A percentile compares a stretch with the other conserved stretches of the same genome.
Evolutionary conservation across 2,113 vertebrate genomes (phyloP).

Genomic region (Phodopus roborovskii): DNA sequence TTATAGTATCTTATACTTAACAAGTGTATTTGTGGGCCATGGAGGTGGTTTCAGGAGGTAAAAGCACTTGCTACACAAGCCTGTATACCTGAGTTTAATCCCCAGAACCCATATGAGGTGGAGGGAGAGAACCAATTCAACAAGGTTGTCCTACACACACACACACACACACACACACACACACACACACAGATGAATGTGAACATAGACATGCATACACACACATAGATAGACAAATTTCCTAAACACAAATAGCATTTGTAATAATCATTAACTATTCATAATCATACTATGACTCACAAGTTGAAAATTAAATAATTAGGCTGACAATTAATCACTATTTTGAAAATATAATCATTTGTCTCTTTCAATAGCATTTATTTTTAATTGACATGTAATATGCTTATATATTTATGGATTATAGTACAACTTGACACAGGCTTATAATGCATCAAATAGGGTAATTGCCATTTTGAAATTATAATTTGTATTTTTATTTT

Average conservation of each 20-base stretch:
- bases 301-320: background rate
- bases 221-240: background rate
- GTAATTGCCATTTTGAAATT: slow-evolving; percentile 12
- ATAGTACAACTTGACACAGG: background rate
- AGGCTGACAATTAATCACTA: background rate
- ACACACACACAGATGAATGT: too few relatives aligned
- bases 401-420: too few relatives aligned
- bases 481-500: slow-evolving; percentile 31
- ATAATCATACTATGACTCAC: background rate
- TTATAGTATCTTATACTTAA: background rate
- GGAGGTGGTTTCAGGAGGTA: background rate
- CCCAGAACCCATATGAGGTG: background rate
- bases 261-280: background rate
- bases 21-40: background rate
- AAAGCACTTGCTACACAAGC: background rate
- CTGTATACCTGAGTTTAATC: background rate
- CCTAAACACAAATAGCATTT: background rate
- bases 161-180: background rate
- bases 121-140: background rate
- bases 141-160: background rate
- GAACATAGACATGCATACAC: too few relatives aligned
- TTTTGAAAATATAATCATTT: slow-evolving; percentile 10
- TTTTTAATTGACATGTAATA: background rate
- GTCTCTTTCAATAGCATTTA: background rate
- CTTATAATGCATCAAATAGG: background rate